phyloP scores from a whole-genome alignment of 2,113 vertebrate genomes.

The Herpetotheres cachinnans region DNA sequence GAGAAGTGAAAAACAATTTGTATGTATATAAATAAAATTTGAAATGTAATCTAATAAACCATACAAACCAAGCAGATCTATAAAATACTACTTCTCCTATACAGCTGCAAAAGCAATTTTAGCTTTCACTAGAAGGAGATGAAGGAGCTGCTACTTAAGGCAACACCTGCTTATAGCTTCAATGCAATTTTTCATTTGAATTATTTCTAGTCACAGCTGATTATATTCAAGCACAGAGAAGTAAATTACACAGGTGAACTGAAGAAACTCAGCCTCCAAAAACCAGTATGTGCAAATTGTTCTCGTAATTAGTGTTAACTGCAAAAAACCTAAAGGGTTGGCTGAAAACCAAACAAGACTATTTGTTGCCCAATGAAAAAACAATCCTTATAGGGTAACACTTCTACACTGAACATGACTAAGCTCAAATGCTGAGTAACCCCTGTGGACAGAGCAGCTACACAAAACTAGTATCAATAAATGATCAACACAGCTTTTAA shows the following conservation, averaged over 20 bases:
- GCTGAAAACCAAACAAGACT: background rate
- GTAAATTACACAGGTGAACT: background rate
- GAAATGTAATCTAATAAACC: background rate
- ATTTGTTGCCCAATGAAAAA: background rate
- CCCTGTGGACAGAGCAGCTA: background rate
- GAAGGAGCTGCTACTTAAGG: background rate
- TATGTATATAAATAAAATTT: background rate
- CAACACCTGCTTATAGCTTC: background rate
- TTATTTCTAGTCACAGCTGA: background rate
- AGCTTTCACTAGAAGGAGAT: background rate
- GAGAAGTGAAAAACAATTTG: background rate
- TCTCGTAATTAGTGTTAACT: background rate
- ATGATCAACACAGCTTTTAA: background rate
- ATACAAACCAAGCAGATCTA: background rate
- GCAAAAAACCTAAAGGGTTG: background rate
- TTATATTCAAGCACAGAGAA: background rate
- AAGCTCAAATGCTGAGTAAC: background rate
- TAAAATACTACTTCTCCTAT: background rate
- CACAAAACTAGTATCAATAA: background rate
- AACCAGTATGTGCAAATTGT: background rate
- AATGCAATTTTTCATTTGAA: conserved; percentile 8
- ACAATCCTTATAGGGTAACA: background rate
- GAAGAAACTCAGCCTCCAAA: background rate
- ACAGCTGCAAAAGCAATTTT: background rate
- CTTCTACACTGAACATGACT: background rate